Evolutionary conservation across 2,888 invertebrate species (phyloP), one percentile per base, ranked within the genome.

Genomic region (Drosophila anceps): DNA sequence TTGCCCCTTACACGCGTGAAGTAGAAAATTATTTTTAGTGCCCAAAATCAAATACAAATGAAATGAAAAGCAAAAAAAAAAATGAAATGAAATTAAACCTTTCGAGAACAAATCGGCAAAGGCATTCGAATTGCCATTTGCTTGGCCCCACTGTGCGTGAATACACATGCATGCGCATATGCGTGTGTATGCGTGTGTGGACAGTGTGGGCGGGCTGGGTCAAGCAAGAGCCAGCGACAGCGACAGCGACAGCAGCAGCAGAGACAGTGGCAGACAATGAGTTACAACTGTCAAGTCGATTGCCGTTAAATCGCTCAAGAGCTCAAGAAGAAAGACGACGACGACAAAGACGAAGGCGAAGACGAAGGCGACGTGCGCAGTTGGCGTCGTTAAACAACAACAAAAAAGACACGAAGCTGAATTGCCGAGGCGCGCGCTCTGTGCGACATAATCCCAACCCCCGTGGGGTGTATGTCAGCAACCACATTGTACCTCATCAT

Each of bases 261-360:
- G 55, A 53, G 48, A 61, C 73, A 63, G 58, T 58, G 51, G 43
- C 60, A 79, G 61, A 80, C 78, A 71, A 76, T 80, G 81, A 76
- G 80, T 71, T 71, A 76, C 72, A 78, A 71, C 76, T 80, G 78
- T 80, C 81, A 78, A 80, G 81, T 76, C 78, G 72, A 76, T 78
- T 78, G 78, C 72, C 60, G 76, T 65, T 78, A 78, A 78, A 76
- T 65, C 76, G 67, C 78, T 78, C 78, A 78, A 80, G 64, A 79
- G 64, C 78, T 60, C 48, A 67, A 64, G 66, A 57, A 18, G 39
- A 37, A 57, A 18, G 20, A 15, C 51, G 33, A 59, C 69, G 29
- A 51, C 35, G 72, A 43, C 58, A 24, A 10, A 20, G 50, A 60
- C 55, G 35, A 46, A 7, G 54, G 54, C 64, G 20, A 31, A 48